Evolutionary conservation across 2,113 vertebrate genomes (phyloP).

Genomic region (Taxidea taxus): DNA sequence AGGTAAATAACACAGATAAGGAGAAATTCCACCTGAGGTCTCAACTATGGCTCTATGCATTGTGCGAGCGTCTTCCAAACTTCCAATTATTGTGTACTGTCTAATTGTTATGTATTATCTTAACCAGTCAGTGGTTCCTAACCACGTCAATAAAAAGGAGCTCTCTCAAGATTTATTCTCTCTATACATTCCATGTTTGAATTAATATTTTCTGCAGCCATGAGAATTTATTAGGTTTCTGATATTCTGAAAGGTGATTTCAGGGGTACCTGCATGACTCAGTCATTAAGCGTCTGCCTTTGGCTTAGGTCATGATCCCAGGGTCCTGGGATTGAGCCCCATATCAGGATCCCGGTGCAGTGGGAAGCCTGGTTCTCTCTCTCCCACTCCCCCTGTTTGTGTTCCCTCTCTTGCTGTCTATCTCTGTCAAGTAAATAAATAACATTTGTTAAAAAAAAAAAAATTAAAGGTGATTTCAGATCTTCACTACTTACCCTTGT

Average conservation of each 20-base stretch:
- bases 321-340: too few species aligned
- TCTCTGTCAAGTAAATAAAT: too few species aligned
- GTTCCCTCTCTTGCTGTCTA: too few species aligned
- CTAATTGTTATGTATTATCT: not conserved
- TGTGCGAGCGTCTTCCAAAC: not conserved
- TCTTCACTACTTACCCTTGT: not conserved
- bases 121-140: not conserved
- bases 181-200: not conserved
- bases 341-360: too few species aligned
- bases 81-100: not conserved
- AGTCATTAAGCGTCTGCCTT: too few species aligned
- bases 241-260: conserved; percentile 15
- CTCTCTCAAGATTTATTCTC: not conserved
- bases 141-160: not conserved
- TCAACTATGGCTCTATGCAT: not conserved
- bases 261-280: not conserved
- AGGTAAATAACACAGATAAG: not conserved
- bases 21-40: not conserved
- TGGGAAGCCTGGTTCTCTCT: too few species aligned
- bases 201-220: conserved; percentile 10
- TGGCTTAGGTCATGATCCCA: too few species aligned
- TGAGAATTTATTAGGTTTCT: conserved; percentile 35
- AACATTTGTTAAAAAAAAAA: too few species aligned
- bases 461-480: not conserved
- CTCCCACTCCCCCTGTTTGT: too few species aligned